Conservation (phyloP, 92 coral and sea anemone genomes). For the Actinostola sp. region DNA sequence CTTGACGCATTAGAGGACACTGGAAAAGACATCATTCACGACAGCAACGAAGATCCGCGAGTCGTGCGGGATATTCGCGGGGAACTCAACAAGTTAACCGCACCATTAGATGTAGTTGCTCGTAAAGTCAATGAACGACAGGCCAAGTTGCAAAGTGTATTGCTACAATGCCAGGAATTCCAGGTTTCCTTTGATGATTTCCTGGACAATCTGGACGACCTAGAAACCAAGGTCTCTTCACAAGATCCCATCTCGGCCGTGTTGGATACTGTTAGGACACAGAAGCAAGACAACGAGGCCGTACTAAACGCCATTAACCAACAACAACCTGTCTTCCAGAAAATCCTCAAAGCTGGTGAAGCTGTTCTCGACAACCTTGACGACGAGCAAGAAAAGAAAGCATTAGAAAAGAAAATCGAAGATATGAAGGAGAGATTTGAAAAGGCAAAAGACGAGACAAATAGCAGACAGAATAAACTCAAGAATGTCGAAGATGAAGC, state of each 20-base stretch:
- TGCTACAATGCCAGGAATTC: constrained; percentile 94
- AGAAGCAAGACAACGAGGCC: constrained; percentile 82
- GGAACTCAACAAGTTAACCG: constrained; percentile 82
- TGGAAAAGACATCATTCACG: constrained; percentile 80
- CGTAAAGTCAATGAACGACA: constrained; percentile 91
- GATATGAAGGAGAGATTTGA: constrained; percentile 78
- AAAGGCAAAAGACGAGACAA: constrained; percentile 61
- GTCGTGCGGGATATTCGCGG: constrained; percentile 94
- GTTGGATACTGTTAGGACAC: constrained; percentile 76
- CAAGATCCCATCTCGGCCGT: constrained; percentile 90
- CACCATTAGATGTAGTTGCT: constrained; percentile 84
- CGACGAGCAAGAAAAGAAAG: constrained; percentile 82
- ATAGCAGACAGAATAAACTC: constrained; percentile 73
- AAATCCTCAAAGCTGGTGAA: constrained; percentile 81
- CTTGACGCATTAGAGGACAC: constrained; percentile 84
- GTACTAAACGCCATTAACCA: constrained; percentile 63
- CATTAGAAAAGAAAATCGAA: constrained; percentile 66
- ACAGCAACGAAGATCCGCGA: constrained; percentile 81
- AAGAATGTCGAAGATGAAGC: constrained; percentile 80
- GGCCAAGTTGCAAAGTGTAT: constrained; percentile 86
- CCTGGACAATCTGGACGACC: constrained; percentile 68
- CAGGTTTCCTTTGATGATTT: constrained; percentile 88
- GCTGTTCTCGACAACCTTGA: constrained; percentile 83
- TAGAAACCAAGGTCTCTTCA: constrained; percentile 56
- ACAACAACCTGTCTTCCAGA: constrained; percentile 79